A percentile compares a stretch with the other conserved stretches of the same genome.
Evolutionary conservation across 2,797 vertebrate genomes (phyloP).

Genomic region (Micrastur ruficollis): DNA sequence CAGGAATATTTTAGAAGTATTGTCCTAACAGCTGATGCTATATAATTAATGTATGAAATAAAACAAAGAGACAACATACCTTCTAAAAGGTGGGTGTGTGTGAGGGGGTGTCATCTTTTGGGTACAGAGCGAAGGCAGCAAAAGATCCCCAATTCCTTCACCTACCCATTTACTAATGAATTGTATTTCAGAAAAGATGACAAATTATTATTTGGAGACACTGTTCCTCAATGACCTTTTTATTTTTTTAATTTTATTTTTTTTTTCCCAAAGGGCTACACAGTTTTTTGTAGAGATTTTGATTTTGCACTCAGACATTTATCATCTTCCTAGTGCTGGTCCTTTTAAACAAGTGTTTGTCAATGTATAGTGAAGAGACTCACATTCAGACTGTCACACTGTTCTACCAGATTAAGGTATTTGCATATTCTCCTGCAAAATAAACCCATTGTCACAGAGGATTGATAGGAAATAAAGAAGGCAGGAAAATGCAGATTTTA

Average conservation of each 20-base stretch:
- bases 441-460: conserved; percentile 47
- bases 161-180: not conserved
- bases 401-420: conserved; percentile 50
- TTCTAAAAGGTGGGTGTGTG: not conserved
- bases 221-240: not conserved
- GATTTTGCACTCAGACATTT: not conserved
- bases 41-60: conserved; percentile 19
- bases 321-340: not conserved
- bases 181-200: not conserved
- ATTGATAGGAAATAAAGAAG: conserved; percentile 54
- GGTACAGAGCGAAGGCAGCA: not conserved
- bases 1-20: conserved; percentile 28
- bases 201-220: not conserved
- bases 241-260: not conserved
- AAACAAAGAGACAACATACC: not conserved
- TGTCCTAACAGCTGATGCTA: conserved; percentile 4
- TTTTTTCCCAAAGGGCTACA: not conserved
- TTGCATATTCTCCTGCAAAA: conserved; percentile 62
- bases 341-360: conserved; percentile 29
- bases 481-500: conserved; percentile 36
- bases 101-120: too few species aligned
- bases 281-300: not conserved
- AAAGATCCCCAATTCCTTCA: not conserved
- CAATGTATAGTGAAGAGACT: not conserved
- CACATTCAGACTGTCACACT: conserved; percentile 5